Conservation (phyloP, 2,797 vertebrate species). For the Atherinosoma microstoma region DNA sequence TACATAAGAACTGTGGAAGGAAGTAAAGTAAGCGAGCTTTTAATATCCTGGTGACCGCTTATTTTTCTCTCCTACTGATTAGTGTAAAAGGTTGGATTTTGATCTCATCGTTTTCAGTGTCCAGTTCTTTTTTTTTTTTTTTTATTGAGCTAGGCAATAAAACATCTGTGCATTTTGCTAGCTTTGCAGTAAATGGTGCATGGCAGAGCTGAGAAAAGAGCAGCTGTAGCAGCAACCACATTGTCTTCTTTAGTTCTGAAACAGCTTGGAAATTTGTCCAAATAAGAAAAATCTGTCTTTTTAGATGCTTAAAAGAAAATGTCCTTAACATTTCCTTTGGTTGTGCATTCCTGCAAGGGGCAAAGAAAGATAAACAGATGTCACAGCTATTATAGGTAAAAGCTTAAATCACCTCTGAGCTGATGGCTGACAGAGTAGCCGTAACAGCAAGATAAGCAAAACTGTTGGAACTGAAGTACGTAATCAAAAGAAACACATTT, state of each 20-base stretch:
- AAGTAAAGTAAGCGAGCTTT: slow-evolving; percentile 60
- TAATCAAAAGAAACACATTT: slow-evolving; percentile 28
- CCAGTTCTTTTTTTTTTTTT: slow-evolving; percentile 53
- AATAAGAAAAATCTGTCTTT: slow-evolving; percentile 38
- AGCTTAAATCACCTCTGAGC: slow-evolving; percentile 41
- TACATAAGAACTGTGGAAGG: slow-evolving; percentile 62
- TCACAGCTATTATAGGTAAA: slow-evolving; percentile 40
- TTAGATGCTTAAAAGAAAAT: slow-evolving; percentile 40
- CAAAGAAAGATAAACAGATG: slow-evolving; percentile 74
- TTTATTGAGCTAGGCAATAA: slow-evolving; percentile 64
- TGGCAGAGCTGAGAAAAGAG: slow-evolving; percentile 60
- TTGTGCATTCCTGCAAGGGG: slow-evolving; percentile 55
- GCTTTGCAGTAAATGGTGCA: slow-evolving; percentile 69
- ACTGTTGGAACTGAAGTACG: slow-evolving; percentile 24
- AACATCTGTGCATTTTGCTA: slow-evolving; percentile 61
- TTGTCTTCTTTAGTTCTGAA: slow-evolving; percentile 34
- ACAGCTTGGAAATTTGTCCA: slow-evolving; percentile 37
- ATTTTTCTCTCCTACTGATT: slow-evolving; percentile 30
- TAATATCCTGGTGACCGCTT: slow-evolving; percentile 54
- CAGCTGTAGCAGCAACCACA: slow-evolving; percentile 61
- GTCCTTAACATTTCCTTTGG: slow-evolving; percentile 61
- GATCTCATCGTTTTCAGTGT: slow-evolving; percentile 37
- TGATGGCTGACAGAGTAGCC: slow-evolving; percentile 35
- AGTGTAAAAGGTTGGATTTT: slow-evolving; percentile 39
- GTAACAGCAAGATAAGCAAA: slow-evolving; percentile 42